These are phyloP conservation scores for Drosophila tani DNA, from an alignment of 1,140 invertebrate genomes.

Conservation along the genomic window DNA sequence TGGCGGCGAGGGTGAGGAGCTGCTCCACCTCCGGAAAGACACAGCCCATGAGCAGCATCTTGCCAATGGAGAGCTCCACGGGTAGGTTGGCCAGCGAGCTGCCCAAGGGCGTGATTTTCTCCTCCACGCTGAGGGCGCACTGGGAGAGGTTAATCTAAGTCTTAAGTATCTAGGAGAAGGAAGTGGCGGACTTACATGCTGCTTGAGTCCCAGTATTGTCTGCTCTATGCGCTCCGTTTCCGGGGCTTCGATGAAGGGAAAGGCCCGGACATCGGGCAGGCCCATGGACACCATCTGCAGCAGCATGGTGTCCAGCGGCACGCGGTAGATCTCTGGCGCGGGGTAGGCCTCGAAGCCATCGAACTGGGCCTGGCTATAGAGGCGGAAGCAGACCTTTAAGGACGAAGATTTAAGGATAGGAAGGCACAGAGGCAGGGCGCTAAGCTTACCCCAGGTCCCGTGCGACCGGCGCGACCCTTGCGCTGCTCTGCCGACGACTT, in stretches of 20 bases:
- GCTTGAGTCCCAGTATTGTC: constrained; percentile 93
- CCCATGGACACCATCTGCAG: constrained; percentile 98
- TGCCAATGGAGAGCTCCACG: constrained; percentile 97
- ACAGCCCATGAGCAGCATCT: constrained; percentile 97
- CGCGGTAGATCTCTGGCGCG: constrained; percentile 96
- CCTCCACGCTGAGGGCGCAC: constrained; percentile 92
- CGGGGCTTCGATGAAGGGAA: constrained; percentile 98
- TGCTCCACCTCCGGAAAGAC: constrained; percentile 96
- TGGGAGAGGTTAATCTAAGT: background rate
- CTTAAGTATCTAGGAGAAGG: no score
- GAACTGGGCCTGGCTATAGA: constrained; percentile 93
- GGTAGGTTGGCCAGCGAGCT: constrained; percentile 95
- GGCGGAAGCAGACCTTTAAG: constrained; percentile 88
- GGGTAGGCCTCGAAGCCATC: constrained; percentile 91
- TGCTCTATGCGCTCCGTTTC: constrained; percentile 93
- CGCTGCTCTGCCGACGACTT: constrained; percentile 98
- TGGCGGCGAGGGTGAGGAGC: constrained; percentile 95
- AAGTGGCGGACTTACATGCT: constrained; percentile 92
- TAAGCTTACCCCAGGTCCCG: constrained; percentile 85
- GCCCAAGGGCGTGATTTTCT: constrained; percentile 96
- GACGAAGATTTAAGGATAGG: background rate
- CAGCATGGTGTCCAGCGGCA: constrained; percentile 96
- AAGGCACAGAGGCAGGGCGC: background rate
- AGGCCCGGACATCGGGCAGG: constrained; percentile 94
- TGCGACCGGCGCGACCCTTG: constrained; percentile 96